Percentiles rank a stretch among this genome's conserved stretches.
phyloP scores from a whole-genome alignment of 2,888 invertebrate species.

The Watsonalla binaria region DNA sequence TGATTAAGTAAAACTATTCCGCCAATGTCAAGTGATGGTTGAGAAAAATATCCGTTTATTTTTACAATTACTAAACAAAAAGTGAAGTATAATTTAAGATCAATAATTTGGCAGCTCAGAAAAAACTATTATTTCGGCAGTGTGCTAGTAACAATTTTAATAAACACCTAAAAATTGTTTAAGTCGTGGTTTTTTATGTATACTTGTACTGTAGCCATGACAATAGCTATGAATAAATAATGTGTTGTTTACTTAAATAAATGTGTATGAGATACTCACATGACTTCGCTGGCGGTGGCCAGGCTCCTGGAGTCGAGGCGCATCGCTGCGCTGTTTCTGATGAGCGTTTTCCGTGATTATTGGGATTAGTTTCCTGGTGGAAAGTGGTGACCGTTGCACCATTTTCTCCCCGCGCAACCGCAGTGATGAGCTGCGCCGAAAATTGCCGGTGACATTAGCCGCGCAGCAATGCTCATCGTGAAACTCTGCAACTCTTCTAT shows the following conservation, averaged over 20 bases:
- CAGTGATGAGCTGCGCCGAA: conserved; percentile 83
- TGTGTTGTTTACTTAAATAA: neutral
- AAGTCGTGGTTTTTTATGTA: conserved; percentile 16
- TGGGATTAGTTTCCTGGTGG: conserved; percentile 75
- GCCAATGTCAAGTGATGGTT: too few species aligned
- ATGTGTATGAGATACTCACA: conserved; percentile 55
- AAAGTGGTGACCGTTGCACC: conserved; percentile 75
- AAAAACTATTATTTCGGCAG: too few species aligned
- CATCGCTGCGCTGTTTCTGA: conserved; percentile 69
- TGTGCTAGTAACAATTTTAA: too few species aligned
- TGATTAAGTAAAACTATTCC: too few species aligned
- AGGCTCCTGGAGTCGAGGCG: conserved; percentile 61
- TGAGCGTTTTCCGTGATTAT: conserved; percentile 81
- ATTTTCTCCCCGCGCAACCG: conserved; percentile 83
- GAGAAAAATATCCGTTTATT: too few species aligned
- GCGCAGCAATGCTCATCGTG: conserved; percentile 74
- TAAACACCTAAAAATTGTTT: conserved; percentile 5
- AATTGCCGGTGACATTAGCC: conserved; percentile 73
- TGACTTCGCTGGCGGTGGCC: conserved; percentile 78
- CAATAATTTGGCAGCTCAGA: too few species aligned
- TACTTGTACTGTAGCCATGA: conserved; percentile 36
- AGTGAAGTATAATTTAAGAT: too few species aligned
- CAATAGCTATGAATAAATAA: conserved; percentile 17
- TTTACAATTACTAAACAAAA: too few species aligned
- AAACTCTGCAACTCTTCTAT: conserved; percentile 61